phyloP scores from a whole-genome alignment of 2,797 vertebrate genomes.

The Hirundo rustica region DNA sequence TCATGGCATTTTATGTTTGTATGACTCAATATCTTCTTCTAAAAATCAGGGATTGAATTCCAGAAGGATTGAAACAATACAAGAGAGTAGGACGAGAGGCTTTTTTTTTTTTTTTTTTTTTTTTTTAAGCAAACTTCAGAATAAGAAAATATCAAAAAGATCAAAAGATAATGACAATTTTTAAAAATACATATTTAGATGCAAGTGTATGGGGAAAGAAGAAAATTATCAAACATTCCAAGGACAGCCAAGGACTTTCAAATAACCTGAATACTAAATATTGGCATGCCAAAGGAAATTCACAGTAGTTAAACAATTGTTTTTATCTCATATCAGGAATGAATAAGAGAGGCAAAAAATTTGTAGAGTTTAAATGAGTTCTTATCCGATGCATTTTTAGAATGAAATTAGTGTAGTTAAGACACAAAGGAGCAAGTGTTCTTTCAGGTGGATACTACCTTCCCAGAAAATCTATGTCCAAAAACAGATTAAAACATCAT shows the following conservation, averaged over 20 bases:
- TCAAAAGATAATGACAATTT: neutral
- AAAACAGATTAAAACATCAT: neutral
- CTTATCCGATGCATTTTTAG: neutral
- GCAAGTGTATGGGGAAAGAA: accelerated
- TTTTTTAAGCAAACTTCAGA: neutral
- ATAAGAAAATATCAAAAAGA: neutral
- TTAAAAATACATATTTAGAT: neutral
- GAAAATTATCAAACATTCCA: neutral
- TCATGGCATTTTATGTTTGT: neutral
- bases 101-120: neutral
- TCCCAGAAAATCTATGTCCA: neutral
- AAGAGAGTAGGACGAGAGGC: neutral
- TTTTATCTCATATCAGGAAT: neutral
- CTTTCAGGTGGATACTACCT: neutral
- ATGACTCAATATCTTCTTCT: neutral
- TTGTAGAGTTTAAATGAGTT: neutral
- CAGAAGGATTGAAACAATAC: neutral
- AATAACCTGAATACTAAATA: neutral
- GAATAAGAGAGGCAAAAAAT: neutral
- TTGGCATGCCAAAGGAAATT: neutral
- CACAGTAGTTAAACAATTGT: neutral
- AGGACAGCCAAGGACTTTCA: neutral
- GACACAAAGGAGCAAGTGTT: neutral
- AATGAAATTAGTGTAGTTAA: neutral
- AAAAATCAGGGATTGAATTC: neutral